Conservation (phyloP, 2,888 invertebrate species). For the Rhagium mordax region DNA sequence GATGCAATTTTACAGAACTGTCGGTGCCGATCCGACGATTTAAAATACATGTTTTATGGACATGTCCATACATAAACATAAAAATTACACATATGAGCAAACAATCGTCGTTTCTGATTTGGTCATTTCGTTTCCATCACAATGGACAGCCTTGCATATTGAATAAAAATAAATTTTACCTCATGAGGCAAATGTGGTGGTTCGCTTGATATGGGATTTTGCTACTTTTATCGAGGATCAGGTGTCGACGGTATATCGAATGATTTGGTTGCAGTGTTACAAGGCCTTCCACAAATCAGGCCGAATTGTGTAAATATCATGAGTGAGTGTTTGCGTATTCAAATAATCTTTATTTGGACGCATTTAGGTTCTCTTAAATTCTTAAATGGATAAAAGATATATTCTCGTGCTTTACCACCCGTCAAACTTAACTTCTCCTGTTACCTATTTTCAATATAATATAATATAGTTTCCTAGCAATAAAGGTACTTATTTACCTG, state of each 20-base stretch:
- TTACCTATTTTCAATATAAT: too few species aligned
- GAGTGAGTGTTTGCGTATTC: neutral
- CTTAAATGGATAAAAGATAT: too few species aligned
- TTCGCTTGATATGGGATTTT: conserved; percentile 1
- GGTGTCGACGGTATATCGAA: conserved; percentile 3
- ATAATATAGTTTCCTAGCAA: too few species aligned
- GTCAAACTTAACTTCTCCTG: too few species aligned
- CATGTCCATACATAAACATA: neutral
- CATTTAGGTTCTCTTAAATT: too few species aligned
- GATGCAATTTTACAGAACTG: neutral
- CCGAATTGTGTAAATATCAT: neutral
- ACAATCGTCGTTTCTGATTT: conserved; percentile 12
- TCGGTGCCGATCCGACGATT: neutral
- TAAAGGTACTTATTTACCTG: too few species aligned
- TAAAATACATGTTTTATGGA: neutral
- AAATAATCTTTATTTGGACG: too few species aligned
- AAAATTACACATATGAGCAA: neutral
- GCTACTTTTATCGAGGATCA: neutral
- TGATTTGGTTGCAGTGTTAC: neutral
- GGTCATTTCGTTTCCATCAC: conserved; percentile 17
- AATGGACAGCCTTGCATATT: conserved; percentile 5
- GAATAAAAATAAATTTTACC: conserved; percentile 9
- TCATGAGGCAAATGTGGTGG: conserved; percentile 17
- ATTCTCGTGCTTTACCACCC: too few species aligned
- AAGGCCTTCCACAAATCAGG: neutral